Base-by-base conservation (phyloP, 2,888 invertebrate genomes). In the Andrena fulva region DNA sequence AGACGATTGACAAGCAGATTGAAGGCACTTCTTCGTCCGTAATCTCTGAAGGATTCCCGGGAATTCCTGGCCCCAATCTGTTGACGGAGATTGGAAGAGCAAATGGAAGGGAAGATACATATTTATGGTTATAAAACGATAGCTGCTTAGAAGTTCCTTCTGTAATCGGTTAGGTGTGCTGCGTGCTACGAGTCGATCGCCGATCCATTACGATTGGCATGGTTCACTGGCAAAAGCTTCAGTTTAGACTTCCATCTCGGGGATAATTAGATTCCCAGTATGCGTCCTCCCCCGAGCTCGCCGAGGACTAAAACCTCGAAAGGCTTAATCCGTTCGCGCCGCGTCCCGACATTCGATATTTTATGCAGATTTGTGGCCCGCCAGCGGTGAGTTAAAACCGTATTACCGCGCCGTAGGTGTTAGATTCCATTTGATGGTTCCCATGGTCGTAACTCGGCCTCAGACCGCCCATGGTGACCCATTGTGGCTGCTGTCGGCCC, bases 361-460 rank as follows among this genome's bases (percentile, higher is more conserved):
- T 75, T 74, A 77, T 72, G 80, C 63, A 79, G 77, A 86, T 82
- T 79, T 73, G 84, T 24, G 75, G 74, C 62, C 16, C 54, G 42
- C 35, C 69, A 27, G 50, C 52, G 72, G 60, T 79, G 56, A 75
- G 74, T 84, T 85, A 79, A 82, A 87, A 78, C 77, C 74, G 77
- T 73, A 75, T 86, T 85, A 75, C 68, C 67, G 76, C 80, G 59
- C 80, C 72, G 75, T 86, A 87, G 88, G 87, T 88, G 84, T 89
- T 88, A 84, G 81, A 89, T 89, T 89, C 85, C 87, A 84, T 85
- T 89, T 77, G 81, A 86, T 69, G 78, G 82, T 87, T 89, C 89
- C 82, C 86, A 88, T 85, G 85, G 60, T 64, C 81, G 73, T 84
- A 80, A 82, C 73, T 76, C 66, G 72, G 67, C 35, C 71, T 56